Evolutionary conservation across 2,888 invertebrate genomes (phyloP).

Genomic region (Iselma pallidipennis): DNA sequence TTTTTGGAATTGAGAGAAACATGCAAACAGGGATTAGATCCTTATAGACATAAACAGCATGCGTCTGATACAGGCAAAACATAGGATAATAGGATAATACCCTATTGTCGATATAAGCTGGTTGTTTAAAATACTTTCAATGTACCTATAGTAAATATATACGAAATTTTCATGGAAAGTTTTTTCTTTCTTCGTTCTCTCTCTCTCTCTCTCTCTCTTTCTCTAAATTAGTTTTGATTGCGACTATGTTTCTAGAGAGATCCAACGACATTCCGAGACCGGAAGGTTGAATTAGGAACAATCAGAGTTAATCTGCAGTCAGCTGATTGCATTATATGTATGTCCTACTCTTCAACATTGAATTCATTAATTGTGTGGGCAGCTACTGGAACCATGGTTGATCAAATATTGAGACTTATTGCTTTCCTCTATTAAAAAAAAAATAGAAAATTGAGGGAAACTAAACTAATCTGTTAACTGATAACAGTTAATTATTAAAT

Average conservation of each 20-base stretch:
- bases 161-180: background rate
- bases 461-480: background rate
- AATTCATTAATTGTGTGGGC: slow-evolving; percentile 24
- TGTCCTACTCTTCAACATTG: slow-evolving; percentile 40
- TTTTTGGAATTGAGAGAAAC: slow-evolving; percentile 34
- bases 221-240: background rate
- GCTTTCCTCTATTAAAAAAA: too few species aligned
- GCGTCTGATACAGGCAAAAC: slow-evolving; percentile 12
- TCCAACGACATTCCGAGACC: slow-evolving; percentile 41
- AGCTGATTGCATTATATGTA: slow-evolving; percentile 54
- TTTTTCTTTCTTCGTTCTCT: background rate
- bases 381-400: background rate
- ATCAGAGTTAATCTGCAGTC: slow-evolving; percentile 56
- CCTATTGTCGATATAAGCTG: too few species aligned
- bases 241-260: slow-evolving; percentile 9
- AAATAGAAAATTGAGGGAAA: background rate
- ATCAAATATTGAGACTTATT: background rate
- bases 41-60: slow-evolving; percentile 20
- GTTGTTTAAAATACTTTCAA: too few species aligned
- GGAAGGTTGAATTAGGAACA: slow-evolving; percentile 57
- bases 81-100: slow-evolving; percentile 39
- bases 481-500: background rate
- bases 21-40: slow-evolving; percentile 38
- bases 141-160: too few species aligned
- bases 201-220: background rate